Conservation (phyloP, 2,888 invertebrate genomes). For the Neocrepidodera transversa region DNA sequence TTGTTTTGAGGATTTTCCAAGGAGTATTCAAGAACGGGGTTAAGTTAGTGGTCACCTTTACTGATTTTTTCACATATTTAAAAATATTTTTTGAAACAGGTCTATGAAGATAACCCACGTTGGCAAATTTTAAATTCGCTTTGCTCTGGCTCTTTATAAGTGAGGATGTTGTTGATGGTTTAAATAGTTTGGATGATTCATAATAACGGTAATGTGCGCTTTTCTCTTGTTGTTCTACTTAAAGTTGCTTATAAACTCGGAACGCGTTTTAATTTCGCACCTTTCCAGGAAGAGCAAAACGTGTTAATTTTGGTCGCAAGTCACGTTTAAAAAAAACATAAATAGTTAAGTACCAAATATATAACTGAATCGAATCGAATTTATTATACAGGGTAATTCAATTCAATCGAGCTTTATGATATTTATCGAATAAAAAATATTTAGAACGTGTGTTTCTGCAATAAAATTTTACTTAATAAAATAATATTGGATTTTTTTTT, state of each 20-base stretch:
- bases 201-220: conserved; percentile 21
- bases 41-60: too few species aligned
- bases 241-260: conserved; percentile 2
- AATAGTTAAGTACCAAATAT: too few species aligned
- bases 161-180: conserved; percentile 34
- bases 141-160: conserved; percentile 15
- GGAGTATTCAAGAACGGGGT: too few species aligned
- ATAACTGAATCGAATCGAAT: neutral
- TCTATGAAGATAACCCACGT: too few species aligned
- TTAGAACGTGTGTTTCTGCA: too few species aligned
- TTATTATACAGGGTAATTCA: neutral
- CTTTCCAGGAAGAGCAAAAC: neutral
- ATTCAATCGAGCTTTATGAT: too few species aligned
- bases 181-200: conserved; percentile 34
- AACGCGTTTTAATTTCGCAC: conserved; percentile 5
- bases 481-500: too few species aligned
- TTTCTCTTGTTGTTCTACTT: conserved; percentile 21
- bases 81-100: too few species aligned
- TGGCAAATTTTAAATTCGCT: conserved; percentile 9
- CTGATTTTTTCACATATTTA: too few species aligned
- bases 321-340: neutral
- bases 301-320: neutral
- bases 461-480: too few species aligned
- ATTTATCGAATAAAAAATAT: too few species aligned
- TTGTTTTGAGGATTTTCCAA: too few species aligned